Base-by-base conservation (phyloP, 2,113 vertebrate species). In the Psittacula cyanocephala region DNA sequence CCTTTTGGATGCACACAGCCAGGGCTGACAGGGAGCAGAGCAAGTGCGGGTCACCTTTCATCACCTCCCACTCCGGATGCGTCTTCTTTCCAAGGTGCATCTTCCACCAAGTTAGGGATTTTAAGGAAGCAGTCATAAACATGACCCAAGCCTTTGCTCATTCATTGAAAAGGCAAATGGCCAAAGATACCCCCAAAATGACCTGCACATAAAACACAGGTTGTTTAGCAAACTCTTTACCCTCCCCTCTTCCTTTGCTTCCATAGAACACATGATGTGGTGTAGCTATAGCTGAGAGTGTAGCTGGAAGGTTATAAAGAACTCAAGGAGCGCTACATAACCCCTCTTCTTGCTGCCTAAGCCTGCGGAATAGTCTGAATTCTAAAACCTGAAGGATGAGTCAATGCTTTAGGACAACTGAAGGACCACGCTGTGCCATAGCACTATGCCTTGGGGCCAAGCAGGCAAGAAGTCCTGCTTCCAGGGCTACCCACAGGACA, bases 321-420 rank as follows among this genome's bases (percentile, higher is more conserved):
- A 70, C 74, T 53, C 12, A 55, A 72, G 46, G 29, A 70, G 14
- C 3, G 1, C 14, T 50, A 25, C 1, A 0, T n/a, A 65, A 6
- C 19, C 27, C 11, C 23, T 62, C 28, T 72, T 84, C 59, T 55
- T 59, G 23, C 27, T 69, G 9, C 31, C 24, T 79, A 62, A 78
- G 62, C n/a, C 18, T 64, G 43, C 17, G 50, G 59, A 57, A 62
- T 13, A 1, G 2, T 43, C 50, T 46, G 23, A 31, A 16, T 78
- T 93, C 37, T 33, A 63, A 83, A 77, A 19, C n/a, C 44, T 33
- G 19, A 31, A 75, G 39, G 12, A 29, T 35, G 17, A 39, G 6
- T 81, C 46, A 70, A 53, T 16, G 17, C 74, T 88, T 76, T 59
- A 81, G 64, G 27, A 75, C 15, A 50, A 53, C 16, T 50, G 8